Base-by-base conservation (phyloP, 2,113 vertebrate genomes). In the Eira barbara region DNA sequence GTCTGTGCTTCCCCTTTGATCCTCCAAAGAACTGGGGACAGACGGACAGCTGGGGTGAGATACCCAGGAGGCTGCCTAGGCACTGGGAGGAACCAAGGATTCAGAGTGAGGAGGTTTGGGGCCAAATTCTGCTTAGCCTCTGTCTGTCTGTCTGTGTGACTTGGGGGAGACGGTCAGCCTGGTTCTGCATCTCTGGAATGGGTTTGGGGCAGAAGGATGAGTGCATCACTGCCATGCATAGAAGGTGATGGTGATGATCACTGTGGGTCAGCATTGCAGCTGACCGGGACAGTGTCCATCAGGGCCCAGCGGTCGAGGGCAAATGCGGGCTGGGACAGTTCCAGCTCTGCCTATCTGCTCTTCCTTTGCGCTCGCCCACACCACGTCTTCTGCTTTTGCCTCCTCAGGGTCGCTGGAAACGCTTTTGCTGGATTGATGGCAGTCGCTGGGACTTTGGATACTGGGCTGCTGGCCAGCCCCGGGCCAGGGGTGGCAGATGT, bases 401-500 rank as follows among this genome's bases (percentile, higher is more conserved):
- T 82, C 55, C 73, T 42, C 21, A 96, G 96, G 67, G 52, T 25
- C 0, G 0, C 23, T 47, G 29, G 18, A 25, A 1, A 31, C 5
- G 0, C 17, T 94, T 95, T 45, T 0, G 0, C 0, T 96, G 93
- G 95, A 0, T 85, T 14, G 97, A 97, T 0, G 7, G 25, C 27
- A 94, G 79, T 36, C 1, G 3, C 36, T 97, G 96, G 98, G 96
- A 96, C 17, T 97, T 86, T 94, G 14, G 11, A 0, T 49, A 36
- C 94, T 96, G 94, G 97, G 87, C 57, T 21, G 0, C 4, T 0
- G 39, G 92, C 6, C 65, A 95, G 67, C 95, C 89, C 8, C 0
- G 0, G 1, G 0, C 0, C 29, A 0, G 1, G 0, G 0, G 13
- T 36, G 79, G 63, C 34, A 0, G 1, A 7, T 97, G 97, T 29